A percentile compares a stretch with the other conserved stretches of the same genome.
These are phyloP conservation scores for Scleropages formosus DNA, from an alignment of 2,797 vertebrate species.

Conservation along the genomic window DNA sequence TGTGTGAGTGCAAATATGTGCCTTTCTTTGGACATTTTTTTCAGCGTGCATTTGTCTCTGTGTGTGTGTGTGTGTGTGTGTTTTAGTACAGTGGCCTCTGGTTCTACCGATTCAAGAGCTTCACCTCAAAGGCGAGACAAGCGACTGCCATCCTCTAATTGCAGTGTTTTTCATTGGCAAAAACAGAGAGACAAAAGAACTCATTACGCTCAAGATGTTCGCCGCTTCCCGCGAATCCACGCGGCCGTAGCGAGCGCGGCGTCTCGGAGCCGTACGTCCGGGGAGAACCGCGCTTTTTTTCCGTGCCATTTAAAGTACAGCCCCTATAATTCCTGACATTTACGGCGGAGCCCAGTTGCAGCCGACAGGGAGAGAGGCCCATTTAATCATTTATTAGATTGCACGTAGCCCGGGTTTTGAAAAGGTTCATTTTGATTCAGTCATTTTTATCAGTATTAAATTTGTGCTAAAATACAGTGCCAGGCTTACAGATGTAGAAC, in stretches of 20 bases:
- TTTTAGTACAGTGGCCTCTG: slow-evolving; percentile 48
- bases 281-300: slow-evolving; percentile 55
- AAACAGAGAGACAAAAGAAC: slow-evolving; percentile 58
- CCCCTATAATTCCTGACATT: slow-evolving; percentile 80
- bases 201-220: slow-evolving; percentile 67
- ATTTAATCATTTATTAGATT: slow-evolving; percentile 78
- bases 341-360: slow-evolving; percentile 68
- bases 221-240: slow-evolving; percentile 38
- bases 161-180: slow-evolving; percentile 57
- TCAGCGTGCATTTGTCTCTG: too few species aligned
- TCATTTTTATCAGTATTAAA: slow-evolving; percentile 45
- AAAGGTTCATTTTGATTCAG: slow-evolving; percentile 70
- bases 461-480: slow-evolving; percentile 44
- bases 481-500: neutral
- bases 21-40: too few species aligned
- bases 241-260: slow-evolving; percentile 61
- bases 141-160: slow-evolving; percentile 66
- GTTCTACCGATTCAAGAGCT: slow-evolving; percentile 30
- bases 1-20: slow-evolving; percentile 23
- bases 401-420: slow-evolving; percentile 72
- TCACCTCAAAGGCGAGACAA: slow-evolving; percentile 34
- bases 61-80: slow-evolving; percentile 30
- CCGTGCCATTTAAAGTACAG: slow-evolving; percentile 65
- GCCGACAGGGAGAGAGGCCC: slow-evolving; percentile 58
- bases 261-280: slow-evolving; percentile 62